Evolutionary conservation across 2,888 invertebrate species (phyloP), one percentile per base, ranked within the genome.

Genomic region (Amaurobius ferox): DNA sequence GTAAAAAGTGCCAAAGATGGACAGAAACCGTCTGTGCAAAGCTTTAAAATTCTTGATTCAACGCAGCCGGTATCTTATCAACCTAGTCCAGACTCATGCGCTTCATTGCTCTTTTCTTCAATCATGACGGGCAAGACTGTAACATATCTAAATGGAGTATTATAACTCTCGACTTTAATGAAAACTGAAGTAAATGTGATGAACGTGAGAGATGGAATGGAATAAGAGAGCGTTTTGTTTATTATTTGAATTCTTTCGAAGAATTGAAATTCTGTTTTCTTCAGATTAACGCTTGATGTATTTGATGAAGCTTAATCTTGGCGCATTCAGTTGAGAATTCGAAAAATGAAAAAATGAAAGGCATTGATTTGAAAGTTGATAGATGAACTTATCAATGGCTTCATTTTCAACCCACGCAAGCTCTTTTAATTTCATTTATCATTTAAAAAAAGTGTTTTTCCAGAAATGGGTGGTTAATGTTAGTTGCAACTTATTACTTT

Each of bases 21-120:
- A 80, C 68, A 61, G 35, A 40, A 61, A 16, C 68, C 62, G 16
- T 73, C 67, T 40, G 35, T 68, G 67, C 73, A 71, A 72, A 71
- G 83, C 68, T 85, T 85, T 77, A 77, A 85, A 85, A 85, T 85
- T 77, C 64, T 29, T 35, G 23, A 71, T 67, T 62, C 70, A 85
- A 85, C 71, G 83, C 72, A 77, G 72, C 71, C 64, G 64, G 72
- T 76, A 77, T 72, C 83, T 85, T 85, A 85, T 85, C 83, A 55
- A 40, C 23, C 62, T 39, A 32, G 44, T 28, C 55, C 83, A 85
- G 83, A 62, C 83, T 77, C 35, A 64, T 77, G 48, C 77, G 61
- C 64, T 77, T 77, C 83, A 85, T 77, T 85, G 77, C 40, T 35
- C n/a, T 44, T 70, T 64, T 39, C 61, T 81, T 81, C 81, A 77